phyloP scores from a whole-genome alignment of 2,113 vertebrate species.

The Pterocles orientalis region DNA sequence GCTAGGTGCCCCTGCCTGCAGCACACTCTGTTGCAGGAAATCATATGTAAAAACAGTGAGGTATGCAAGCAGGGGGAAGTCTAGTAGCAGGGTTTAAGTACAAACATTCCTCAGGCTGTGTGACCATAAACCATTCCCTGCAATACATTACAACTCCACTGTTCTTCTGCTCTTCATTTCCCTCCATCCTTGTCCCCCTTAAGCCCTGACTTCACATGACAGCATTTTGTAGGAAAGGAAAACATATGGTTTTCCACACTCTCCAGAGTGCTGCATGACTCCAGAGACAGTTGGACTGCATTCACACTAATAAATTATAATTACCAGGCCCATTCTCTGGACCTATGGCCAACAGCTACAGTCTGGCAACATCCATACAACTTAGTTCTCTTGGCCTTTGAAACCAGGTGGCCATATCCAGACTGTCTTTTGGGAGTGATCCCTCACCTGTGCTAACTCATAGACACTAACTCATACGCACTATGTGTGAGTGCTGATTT shows the following conservation, averaged over 20 bases:
- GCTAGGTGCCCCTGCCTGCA: background rate
- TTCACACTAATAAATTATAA: background rate
- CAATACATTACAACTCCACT: background rate
- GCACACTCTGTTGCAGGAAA: background rate
- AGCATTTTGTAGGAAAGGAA: background rate
- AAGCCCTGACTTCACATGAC: background rate
- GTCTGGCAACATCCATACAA: background rate
- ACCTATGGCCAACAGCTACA: background rate
- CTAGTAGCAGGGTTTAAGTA: background rate
- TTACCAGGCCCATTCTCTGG: background rate
- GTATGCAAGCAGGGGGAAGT: background rate
- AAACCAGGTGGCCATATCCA: background rate
- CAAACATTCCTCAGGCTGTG: background rate
- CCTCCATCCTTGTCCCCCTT: background rate
- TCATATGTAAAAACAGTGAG: background rate
- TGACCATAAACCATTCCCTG: background rate
- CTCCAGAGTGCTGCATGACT: background rate
- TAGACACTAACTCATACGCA: background rate
- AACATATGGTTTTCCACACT: background rate
- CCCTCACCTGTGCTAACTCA: background rate
- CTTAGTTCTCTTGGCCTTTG: background rate
- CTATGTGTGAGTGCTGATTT: background rate
- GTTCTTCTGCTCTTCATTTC: background rate
- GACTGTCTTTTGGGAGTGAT: background rate
- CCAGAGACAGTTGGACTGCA: background rate